Percentiles rank a stretch among this genome's conserved stretches.
Conservation (phyloP, 2,888 invertebrate species). For the Calameuta idolon region DNA sequence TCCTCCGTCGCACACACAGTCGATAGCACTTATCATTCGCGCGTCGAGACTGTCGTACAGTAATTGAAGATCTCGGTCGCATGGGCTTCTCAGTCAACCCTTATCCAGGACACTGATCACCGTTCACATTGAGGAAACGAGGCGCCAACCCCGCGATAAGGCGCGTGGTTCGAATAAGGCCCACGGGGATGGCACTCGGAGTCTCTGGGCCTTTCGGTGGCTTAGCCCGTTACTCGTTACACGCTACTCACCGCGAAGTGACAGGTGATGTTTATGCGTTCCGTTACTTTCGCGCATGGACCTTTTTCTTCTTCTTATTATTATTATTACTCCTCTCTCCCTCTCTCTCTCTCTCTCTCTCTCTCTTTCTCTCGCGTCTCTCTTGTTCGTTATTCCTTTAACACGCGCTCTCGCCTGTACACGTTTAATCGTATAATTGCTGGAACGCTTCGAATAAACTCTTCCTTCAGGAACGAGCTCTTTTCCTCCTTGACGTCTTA, state of each 20-base stretch:
- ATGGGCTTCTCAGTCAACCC: background rate
- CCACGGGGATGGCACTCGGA: background rate
- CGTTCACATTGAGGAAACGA: background rate
- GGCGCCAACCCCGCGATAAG: background rate
- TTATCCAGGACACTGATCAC: background rate
- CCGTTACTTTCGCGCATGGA: slow-evolving; percentile 9
- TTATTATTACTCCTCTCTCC: background rate
- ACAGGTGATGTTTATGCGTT: slow-evolving; percentile 10
- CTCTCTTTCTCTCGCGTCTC: background rate
- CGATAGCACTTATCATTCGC: background rate
- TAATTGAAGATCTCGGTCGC: background rate
- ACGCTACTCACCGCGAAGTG: background rate
- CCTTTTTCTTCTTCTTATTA: background rate
- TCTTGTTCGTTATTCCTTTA: background rate
- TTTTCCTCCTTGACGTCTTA: slow-evolving; percentile 1
- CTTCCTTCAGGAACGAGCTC: background rate
- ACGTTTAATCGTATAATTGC: slow-evolving; percentile 24
- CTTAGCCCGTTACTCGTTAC: background rate
- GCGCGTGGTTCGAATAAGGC: background rate
- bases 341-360: too few species aligned
- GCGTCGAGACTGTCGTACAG: background rate
- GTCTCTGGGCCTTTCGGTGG: background rate
- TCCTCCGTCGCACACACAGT: background rate
- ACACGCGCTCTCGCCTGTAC: background rate
- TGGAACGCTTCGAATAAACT: background rate